phyloP scores from a whole-genome alignment of 2,797 vertebrate species.

The Acanthurus leucopareius region DNA sequence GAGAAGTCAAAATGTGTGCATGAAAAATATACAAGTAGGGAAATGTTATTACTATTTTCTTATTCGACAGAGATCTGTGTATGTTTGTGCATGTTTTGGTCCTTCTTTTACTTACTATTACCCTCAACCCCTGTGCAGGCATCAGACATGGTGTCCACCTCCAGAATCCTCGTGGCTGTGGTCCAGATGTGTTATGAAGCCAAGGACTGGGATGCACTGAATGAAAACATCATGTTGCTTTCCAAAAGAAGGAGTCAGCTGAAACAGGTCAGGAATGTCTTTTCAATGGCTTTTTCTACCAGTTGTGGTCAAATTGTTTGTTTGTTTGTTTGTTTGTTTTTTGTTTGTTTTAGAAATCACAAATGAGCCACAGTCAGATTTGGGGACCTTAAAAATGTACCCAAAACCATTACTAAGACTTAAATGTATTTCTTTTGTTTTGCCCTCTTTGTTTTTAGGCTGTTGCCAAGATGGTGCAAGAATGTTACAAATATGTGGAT shows the following conservation, averaged over 20 bases:
- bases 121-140: conserved; percentile 82
- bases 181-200: conserved; percentile 98
- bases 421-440: conserved; percentile 6
- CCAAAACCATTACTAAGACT: not conserved
- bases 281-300: not conserved
- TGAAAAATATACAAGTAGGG: not conserved
- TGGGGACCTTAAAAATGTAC: not conserved
- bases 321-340: not conserved
- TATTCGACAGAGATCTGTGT: not conserved
- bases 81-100: not conserved
- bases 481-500: conserved; percentile 96
- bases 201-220: conserved; percentile 97
- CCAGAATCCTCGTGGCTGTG: conserved; percentile 95
- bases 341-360: not conserved
- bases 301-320: not conserved
- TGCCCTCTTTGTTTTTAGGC: conserved; percentile 84
- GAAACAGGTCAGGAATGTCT: conserved; percentile 90
- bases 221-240: conserved; percentile 97
- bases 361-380: not conserved
- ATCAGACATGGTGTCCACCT: conserved; percentile 98
- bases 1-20: not conserved
- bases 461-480: conserved; percentile 99
- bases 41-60: too few relatives aligned
- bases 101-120: not conserved
- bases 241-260: conserved; percentile 97